Evolutionary conservation across 2,888 invertebrate genomes (phyloP), one percentile per base, ranked within the genome.

Genomic region (Caprella mutica): DNA sequence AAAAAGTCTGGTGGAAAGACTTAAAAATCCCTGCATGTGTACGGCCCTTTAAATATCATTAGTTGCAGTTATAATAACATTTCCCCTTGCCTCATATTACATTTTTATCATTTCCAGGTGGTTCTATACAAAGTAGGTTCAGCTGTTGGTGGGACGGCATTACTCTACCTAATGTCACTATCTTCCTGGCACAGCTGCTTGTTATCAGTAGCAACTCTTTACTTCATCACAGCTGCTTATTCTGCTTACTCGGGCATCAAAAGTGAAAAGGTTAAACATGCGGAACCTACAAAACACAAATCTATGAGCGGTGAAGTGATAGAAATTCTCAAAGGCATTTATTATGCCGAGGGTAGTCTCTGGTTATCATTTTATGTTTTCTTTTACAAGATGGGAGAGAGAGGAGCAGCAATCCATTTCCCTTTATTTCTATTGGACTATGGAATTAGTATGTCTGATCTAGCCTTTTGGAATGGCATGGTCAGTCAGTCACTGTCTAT

Each of bases 331-430:
- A 43, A 52, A n/a, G 59, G 50, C 26, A 51, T 62, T 26, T 26
- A 59, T 14, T 8, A 33, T 21, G 44, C 62, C 5, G 43, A 55
- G 23, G 58, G 58, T n/a, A 42, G 52, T 6, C n/a, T 40, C 2
- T 58, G 62, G 58, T 27, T 62, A 24, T 53, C 58, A 14, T 14
- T 48, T 3, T 62, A 62, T 50, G 58, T 62, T 4, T 17, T 54
- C 21, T 17, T 62, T n/a, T 62, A 62, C 40, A 62, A 62, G 26
- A 62, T 62, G 62, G 62, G 58, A 23, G 62, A 62, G 53, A 58
- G 62, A 42, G 62, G 62, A 14, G 58, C 62, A 21, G 38, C 54
- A 8, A 62, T 59, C 17, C 58, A 62, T 35, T 48, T 62, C 42
- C 62, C 62, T 23, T 33, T 62, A 19, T 59, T 38, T 33, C 50